Conservation (phyloP, 1,140 invertebrate genomes). For the Heliconius himera region DNA sequence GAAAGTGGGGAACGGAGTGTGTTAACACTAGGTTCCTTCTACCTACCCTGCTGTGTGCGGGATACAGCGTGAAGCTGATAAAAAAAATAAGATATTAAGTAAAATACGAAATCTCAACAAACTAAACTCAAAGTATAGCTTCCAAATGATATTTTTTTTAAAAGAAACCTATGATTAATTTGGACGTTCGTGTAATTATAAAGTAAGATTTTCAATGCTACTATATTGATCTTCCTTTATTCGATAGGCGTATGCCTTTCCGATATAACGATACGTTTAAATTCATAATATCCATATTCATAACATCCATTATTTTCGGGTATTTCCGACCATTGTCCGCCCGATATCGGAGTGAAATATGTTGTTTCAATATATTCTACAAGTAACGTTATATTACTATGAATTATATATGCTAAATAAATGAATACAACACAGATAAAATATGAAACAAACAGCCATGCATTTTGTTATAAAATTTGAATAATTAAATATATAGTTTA, state of each 20-base stretch:
- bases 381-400: conserved; percentile 50
- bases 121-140: no score
- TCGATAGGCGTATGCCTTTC: conserved; percentile 67
- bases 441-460: background rate
- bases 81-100: no score
- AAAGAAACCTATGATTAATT: background rate
- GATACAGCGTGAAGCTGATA: no score
- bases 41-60: no score
- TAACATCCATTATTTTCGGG: conserved; percentile 62
- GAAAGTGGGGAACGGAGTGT: no score
- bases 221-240: conserved; percentile 48
- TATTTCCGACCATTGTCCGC: conserved; percentile 72
- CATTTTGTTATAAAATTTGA: background rate
- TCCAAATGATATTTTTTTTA: no score
- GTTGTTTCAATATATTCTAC: conserved; percentile 66
- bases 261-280: conserved; percentile 54
- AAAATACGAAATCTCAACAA: no score
- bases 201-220: conserved; percentile 11
- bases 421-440: background rate
- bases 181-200: background rate
- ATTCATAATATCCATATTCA: conserved; percentile 20
- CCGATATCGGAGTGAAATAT: conserved; percentile 77
- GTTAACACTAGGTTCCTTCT: no score
- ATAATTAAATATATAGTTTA: conserved; percentile 12
- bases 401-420: background rate